Conservation (phyloP, 2,888 invertebrate species). For the Eurytoma californica region DNA sequence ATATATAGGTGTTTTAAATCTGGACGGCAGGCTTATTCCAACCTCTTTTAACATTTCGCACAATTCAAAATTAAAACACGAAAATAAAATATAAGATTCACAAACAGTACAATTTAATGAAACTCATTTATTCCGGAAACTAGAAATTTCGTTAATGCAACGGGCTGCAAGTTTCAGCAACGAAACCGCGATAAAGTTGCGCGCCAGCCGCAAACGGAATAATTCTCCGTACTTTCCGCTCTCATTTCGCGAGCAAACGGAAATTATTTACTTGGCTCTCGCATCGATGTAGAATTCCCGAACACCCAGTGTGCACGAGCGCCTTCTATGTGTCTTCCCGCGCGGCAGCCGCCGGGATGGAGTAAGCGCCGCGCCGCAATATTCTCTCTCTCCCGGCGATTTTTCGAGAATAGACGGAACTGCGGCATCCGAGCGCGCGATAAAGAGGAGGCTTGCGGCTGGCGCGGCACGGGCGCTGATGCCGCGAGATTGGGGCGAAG, state of each 20-base stretch:
- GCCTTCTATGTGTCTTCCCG: too few relatives aligned
- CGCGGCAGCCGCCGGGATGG: neutral
- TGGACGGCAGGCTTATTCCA: too few relatives aligned
- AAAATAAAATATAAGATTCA: too few relatives aligned
- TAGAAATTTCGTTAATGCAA: too few relatives aligned
- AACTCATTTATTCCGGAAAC: too few relatives aligned
- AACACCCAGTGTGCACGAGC: neutral
- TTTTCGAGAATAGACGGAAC: constrained; percentile 24
- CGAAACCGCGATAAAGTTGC: too few relatives aligned
- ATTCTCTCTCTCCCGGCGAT: neutral
- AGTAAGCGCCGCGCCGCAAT: constrained; percentile 4
- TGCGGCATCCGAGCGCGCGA: neutral
- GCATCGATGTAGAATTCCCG: neutral
- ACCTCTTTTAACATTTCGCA: too few relatives aligned
- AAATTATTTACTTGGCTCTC: neutral
- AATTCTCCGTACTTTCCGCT: neutral
- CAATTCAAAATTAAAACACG: too few relatives aligned
- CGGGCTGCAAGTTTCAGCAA: too few relatives aligned
- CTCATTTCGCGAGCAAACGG: neutral
- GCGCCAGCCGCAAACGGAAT: neutral
- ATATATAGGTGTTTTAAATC: too few relatives aligned
- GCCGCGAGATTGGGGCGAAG: constrained; percentile 21
- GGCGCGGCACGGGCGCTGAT: neutral
- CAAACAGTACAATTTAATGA: too few relatives aligned
- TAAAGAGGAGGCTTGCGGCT: neutral